Percentiles rank a stretch among this genome's conserved stretches.
phyloP scores from a whole-genome alignment of 2,113 vertebrate species.

The Suricata suricatta region DNA sequence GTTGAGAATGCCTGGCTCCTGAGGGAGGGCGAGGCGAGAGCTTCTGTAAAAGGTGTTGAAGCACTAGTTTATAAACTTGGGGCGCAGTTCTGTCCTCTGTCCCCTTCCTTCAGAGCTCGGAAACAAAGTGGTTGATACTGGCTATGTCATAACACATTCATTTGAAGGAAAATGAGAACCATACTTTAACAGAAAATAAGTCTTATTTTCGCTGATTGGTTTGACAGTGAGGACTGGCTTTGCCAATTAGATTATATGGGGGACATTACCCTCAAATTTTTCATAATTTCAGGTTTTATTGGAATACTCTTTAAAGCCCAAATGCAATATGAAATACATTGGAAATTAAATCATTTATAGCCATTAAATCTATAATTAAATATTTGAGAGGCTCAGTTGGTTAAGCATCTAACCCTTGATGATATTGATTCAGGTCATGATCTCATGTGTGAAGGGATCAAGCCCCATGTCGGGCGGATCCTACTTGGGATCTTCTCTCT shows the following conservation, averaged over 20 bases:
- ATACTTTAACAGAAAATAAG: neutral
- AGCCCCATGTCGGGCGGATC: too few relatives aligned
- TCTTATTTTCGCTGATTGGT: neutral
- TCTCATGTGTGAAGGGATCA: too few relatives aligned
- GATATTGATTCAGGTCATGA: too few relatives aligned
- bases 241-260: constrained; percentile 25
- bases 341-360: constrained; percentile 21
- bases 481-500: too few relatives aligned
- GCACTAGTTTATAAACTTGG: neutral
- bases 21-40: neutral
- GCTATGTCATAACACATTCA: neutral
- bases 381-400: neutral
- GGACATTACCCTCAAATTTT: neutral
- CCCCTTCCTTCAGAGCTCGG: neutral
- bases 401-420: too few relatives aligned
- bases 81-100: neutral
- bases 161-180: constrained; percentile 45
- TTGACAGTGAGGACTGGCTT: constrained; percentile 13
- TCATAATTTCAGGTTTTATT: constrained; percentile 44
- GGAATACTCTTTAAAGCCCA: constrained; percentile 25
- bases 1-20: neutral
- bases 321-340: neutral
- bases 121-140: neutral
- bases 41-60: neutral
- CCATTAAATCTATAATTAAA: constrained; percentile 10